Evolutionary conservation across 2,113 vertebrate species (phyloP).

Genomic region (Ammodytes dubius): DNA sequence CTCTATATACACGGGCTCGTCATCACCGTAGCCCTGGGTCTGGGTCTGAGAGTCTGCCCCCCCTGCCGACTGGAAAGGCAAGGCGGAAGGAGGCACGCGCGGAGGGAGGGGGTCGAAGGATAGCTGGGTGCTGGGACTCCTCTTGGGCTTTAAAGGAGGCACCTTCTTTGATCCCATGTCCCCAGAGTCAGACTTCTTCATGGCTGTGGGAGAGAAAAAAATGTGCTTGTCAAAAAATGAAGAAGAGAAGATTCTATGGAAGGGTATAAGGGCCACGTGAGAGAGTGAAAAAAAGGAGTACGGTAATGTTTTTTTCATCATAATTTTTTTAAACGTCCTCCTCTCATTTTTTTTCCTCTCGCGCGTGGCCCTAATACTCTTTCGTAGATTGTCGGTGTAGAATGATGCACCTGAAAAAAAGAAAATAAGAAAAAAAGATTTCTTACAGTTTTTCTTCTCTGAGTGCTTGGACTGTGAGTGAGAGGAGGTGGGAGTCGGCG

Average conservation of each 20-base stretch:
- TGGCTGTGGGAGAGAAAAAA: conserved; percentile 70
- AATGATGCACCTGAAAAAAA: neutral
- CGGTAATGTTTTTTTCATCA: too few relatives aligned
- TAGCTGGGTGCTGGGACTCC: conserved; percentile 93
- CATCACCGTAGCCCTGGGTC: conserved; percentile 78
- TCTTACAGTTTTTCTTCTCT: conserved; percentile 85
- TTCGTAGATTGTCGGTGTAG: too few relatives aligned
- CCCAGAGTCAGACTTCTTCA: conserved; percentile 89
- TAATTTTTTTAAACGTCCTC: too few relatives aligned
- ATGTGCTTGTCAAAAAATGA: conserved; percentile 23
- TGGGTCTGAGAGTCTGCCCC: conserved; percentile 73
- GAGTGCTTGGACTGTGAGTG: conserved; percentile 81
- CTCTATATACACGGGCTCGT: conserved; percentile 94
- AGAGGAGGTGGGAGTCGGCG: conserved; percentile 70
- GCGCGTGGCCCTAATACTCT: too few relatives aligned
- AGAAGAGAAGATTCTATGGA: too few relatives aligned
- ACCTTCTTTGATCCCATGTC: conserved; percentile 87
- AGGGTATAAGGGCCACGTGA: too few relatives aligned
- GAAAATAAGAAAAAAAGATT: neutral
- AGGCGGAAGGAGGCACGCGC: conserved; percentile 73
- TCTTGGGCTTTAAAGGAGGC: conserved; percentile 90
- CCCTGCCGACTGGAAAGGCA: conserved; percentile 71
- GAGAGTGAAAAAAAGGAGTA: too few relatives aligned
- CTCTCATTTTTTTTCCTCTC: too few relatives aligned
- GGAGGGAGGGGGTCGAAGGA: conserved; percentile 84